Evolutionary conservation across 2,888 invertebrate species (phyloP).

Genomic region (Amaurobius ferox): DNA sequence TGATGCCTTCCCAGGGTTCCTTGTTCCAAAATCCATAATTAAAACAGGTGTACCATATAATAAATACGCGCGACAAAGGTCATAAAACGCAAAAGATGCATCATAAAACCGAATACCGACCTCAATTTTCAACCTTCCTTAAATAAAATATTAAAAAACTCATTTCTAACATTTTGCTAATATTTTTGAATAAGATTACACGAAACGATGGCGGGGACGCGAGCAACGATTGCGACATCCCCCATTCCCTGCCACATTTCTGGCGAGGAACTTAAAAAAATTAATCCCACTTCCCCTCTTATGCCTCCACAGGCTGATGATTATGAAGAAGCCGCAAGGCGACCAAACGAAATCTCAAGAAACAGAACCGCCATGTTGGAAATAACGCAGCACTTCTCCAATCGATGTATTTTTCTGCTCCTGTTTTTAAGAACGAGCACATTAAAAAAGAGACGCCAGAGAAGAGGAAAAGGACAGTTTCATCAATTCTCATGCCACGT

Average conservation of each 20-base stretch:
- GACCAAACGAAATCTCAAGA: constrained; percentile 22
- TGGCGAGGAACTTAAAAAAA: neutral
- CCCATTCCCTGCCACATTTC: constrained; percentile 6
- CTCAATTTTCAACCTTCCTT: neutral
- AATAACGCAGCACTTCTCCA: constrained; percentile 39
- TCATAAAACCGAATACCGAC: neutral
- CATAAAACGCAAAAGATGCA: no score
- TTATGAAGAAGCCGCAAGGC: constrained; percentile 16
- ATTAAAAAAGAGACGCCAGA: constrained; percentile 34
- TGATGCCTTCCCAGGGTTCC: no score
- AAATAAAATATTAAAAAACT: neutral
- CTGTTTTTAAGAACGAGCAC: constrained; percentile 52
- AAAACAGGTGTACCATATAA: no score
- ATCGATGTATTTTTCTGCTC: constrained; percentile 68
- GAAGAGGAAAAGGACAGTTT: constrained; percentile 4
- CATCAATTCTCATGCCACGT: constrained; percentile 48
- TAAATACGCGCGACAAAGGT: no score
- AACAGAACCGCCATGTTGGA: constrained; percentile 49
- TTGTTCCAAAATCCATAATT: no score
- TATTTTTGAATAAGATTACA: neutral
- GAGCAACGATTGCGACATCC: neutral
- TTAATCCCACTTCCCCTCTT: neutral
- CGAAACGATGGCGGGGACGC: neutral
- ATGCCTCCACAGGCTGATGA: constrained; percentile 6
- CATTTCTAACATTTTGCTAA: neutral